phyloP scores from a whole-genome alignment of 1,140 invertebrate genomes.

The Bemisia tabaci region DNA sequence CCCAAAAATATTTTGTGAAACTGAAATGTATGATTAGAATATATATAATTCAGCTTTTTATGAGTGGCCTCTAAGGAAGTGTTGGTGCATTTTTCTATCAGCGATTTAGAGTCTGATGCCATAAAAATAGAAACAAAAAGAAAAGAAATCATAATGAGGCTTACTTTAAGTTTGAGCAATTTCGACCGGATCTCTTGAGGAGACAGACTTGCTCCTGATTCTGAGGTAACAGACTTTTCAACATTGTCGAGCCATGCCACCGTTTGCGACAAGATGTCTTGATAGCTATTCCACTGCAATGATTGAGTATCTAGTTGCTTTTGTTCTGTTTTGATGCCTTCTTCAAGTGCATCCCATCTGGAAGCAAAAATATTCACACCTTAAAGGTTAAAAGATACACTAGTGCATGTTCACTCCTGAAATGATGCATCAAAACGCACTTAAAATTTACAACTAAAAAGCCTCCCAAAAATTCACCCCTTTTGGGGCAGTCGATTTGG shows the following conservation, averaged over 20 bases:
- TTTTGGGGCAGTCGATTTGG: no score
- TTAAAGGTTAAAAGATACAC: background rate
- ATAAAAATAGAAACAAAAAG: conserved; percentile 9
- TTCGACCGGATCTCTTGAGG: conserved; percentile 77
- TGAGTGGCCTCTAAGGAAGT: no score
- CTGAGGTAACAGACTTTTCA: conserved; percentile 62
- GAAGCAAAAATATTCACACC: conserved; percentile 11
- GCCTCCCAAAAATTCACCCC: no score
- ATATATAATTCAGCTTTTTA: no score
- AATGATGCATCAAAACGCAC: no score
- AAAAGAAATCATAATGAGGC: background rate
- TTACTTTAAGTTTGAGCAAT: conserved; percentile 68
- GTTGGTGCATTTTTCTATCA: no score
- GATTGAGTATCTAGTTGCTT: conserved; percentile 72
- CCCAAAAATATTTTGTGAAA: no score
- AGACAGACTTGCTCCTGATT: conserved; percentile 50
- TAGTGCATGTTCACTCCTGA: background rate
- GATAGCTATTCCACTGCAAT: conserved; percentile 68
- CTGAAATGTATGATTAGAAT: no score
- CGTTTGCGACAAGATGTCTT: conserved; percentile 70
- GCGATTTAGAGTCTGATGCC: no score
- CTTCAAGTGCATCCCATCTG: conserved; percentile 71
- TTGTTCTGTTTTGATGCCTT: conserved; percentile 62
- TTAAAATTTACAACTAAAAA: no score
- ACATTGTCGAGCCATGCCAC: conserved; percentile 74